Percentiles rank a stretch among this genome's conserved stretches.
Evolutionary conservation across 2,113 vertebrate genomes (phyloP).

Genomic region (Laticauda colubrina): DNA sequence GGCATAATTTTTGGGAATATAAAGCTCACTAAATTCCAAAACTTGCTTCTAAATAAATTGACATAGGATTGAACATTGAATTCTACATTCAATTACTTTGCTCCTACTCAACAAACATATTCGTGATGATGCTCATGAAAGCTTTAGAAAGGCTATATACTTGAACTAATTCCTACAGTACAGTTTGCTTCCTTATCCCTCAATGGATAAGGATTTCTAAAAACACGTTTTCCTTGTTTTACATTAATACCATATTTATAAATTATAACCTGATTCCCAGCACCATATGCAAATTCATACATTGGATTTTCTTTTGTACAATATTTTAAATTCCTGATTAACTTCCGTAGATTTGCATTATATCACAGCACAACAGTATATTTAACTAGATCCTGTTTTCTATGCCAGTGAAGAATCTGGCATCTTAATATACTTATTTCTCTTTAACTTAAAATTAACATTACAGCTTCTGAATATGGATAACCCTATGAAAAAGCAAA

Average conservation of each 20-base stretch:
- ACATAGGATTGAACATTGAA: not conserved
- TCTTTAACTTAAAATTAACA: not conserved
- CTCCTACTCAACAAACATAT: not conserved
- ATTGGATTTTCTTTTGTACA: not conserved
- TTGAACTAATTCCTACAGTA: not conserved
- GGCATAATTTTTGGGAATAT: not conserved
- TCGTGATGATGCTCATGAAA: not conserved
- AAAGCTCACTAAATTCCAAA: not conserved
- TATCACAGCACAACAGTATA: not conserved
- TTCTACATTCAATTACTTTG: not conserved
- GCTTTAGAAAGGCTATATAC: not conserved
- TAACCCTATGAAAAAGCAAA: not conserved
- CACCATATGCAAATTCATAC: not conserved
- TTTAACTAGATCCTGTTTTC: slow-evolving; percentile 5
- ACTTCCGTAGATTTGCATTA: slow-evolving; percentile 8
- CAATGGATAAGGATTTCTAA: not conserved
- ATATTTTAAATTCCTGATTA: slow-evolving; percentile 2
- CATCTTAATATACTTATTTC: not conserved
- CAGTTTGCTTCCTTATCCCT: not conserved
- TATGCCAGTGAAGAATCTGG: not conserved
- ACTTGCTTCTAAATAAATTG: not conserved
- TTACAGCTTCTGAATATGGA: not conserved
- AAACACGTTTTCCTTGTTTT: not conserved
- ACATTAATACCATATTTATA: not conserved
- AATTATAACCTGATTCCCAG: not conserved